Evolutionary conservation across 2,113 vertebrate species (phyloP).

Genomic region (Phalacrocorax brasilianus): DNA sequence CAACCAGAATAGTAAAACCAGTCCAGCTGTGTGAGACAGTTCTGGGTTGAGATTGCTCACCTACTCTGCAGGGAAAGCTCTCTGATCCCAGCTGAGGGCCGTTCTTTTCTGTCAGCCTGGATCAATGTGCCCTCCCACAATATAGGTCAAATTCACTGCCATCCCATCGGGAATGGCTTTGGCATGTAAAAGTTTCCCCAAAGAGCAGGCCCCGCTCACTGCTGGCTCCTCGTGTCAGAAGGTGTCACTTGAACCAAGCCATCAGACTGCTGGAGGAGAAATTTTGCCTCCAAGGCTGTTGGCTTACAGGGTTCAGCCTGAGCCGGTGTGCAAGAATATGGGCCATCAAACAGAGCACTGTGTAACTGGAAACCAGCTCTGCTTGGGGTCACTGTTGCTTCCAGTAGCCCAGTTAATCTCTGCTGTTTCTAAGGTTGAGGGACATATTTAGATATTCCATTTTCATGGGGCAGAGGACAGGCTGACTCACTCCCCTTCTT

Average conservation of each 20-base stretch:
- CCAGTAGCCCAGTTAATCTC: not conserved
- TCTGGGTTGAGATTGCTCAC: not conserved
- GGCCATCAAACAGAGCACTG: not conserved
- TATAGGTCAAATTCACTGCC: not conserved
- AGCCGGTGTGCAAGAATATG: not conserved
- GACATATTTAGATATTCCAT: not conserved
- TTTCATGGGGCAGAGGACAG: not conserved
- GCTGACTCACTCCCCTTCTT: not conserved
- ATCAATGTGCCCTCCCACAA: not conserved
- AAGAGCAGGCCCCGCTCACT: not conserved
- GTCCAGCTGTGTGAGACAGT: not conserved
- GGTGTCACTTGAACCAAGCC: not conserved
- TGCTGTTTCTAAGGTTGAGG: not conserved
- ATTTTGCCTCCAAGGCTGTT: not conserved
- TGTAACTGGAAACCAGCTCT: not conserved
- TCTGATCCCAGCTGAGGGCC: not conserved
- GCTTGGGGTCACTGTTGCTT: not conserved
- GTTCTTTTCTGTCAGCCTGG: not conserved
- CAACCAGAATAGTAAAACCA: conserved; percentile 32
- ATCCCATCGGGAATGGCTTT: not conserved
- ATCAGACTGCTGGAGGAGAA: not conserved
- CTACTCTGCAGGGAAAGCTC: not conserved
- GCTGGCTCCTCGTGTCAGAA: not conserved
- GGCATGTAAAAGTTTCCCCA: not conserved
- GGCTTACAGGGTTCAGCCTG: not conserved